Base-by-base conservation (phyloP, 1,140 invertebrate species). In the Plutomurus gul region DNA sequence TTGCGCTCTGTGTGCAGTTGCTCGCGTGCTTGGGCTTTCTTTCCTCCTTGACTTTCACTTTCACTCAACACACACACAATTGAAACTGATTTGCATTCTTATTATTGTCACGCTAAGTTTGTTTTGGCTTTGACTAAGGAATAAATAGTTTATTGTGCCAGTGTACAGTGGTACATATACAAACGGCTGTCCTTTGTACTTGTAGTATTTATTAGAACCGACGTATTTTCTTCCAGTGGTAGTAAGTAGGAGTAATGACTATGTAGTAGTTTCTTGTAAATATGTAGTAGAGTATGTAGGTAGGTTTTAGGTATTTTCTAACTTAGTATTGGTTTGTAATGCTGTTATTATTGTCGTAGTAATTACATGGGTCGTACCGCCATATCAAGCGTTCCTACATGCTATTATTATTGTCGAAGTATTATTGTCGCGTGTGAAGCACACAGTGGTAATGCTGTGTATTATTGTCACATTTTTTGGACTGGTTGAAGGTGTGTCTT, bases 61-160 rank as follows among this genome's bases (percentile, higher is more conserved):
- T 65, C 56, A 65, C 56, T 65, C 56, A 65, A 65, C 56, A 33
- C 30, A 25, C n/a, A n/a, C 56, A 65, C 27, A 65, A 65, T 33
- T 65, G 56, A 65, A 65, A 65, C 56, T 33, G 56, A 65, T 65
- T 65, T 65, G 56, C 56, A 65, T 65, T 65, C 56, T 33, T 65
- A 30, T 33, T 65, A 65, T 65, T 65, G 56, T 65, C 56, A 65
- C 56, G 56, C 56, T 33, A 65, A 65, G 27, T 65, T 65, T 65
- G 30, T 65, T 65, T 11, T 65, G 25, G 36, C 56, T 65, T 13
- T 43, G 11, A n/a, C n/a, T 13, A 43, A 13, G 36, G 56, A 65
- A 65, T 65, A 65, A 65, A 65, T 65, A 65, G 56, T 65, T 65
- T 65, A 36, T 65, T 27, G 22, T 25, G 25, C 51, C 13, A 25